These are phyloP conservation scores for Holotrichia oblita DNA, from an alignment of 1,140 invertebrate species.

Conservation along the genomic window DNA sequence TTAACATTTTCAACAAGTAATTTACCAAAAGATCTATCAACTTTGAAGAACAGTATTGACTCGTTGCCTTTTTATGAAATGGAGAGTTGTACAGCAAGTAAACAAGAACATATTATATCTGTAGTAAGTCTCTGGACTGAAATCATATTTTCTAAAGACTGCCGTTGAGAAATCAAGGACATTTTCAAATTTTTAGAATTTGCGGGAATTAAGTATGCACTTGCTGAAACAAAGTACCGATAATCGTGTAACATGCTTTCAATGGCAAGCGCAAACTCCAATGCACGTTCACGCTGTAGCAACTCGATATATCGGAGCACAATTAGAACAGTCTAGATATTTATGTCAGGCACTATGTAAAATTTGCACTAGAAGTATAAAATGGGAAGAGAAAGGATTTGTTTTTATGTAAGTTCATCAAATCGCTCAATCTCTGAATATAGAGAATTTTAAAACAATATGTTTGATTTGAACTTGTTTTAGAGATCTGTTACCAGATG, in stretches of 20 bases:
- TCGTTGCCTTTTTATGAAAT: conserved; percentile 80
- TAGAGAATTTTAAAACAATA: no score
- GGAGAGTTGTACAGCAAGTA: conserved; percentile 86
- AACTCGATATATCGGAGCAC: conserved; percentile 80
- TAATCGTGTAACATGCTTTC: conserved; percentile 61
- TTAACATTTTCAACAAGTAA: conserved; percentile 59
- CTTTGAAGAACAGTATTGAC: conserved; percentile 62
- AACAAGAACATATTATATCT: conserved; percentile 86
- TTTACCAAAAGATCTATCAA: conserved; percentile 64
- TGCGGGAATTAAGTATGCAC: conserved; percentile 83
- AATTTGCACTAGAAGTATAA: conserved; percentile 71
- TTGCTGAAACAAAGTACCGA: conserved; percentile 73
- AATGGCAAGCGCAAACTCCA: conserved; percentile 66
- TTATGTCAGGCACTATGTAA: conserved; percentile 79
- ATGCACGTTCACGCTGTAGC: conserved; percentile 83
- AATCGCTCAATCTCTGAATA: not conserved
- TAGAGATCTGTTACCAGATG: conserved; percentile 77
- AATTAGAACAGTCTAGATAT: conserved; percentile 78
- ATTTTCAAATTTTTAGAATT: conserved; percentile 66
- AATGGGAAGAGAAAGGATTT: conserved; percentile 78
- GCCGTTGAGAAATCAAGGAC: no score
- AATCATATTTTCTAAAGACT: not conserved
- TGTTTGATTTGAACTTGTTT: conserved; percentile 54
- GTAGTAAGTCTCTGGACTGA: conserved; percentile 66
- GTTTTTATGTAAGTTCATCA: conserved; percentile 72